phyloP scores from a whole-genome alignment of 2,888 invertebrate species.

The Dicranocentrus wangi region DNA sequence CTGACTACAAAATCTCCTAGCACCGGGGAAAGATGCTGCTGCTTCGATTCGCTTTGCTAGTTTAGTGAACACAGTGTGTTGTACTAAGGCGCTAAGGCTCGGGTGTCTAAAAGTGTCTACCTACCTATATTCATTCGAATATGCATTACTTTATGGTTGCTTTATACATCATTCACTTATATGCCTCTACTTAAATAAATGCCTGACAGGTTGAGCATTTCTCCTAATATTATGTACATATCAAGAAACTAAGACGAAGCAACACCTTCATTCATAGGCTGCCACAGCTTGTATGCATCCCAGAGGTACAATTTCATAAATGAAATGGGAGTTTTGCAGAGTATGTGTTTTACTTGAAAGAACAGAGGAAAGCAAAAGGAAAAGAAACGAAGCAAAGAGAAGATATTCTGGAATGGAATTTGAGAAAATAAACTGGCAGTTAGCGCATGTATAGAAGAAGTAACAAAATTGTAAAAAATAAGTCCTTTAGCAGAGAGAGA shows the following conservation, averaged over 20 bases:
- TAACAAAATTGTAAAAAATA: not conserved
- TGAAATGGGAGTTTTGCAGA: constrained; percentile 43
- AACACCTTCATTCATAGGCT: constrained; percentile 10
- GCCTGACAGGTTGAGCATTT: too few relatives aligned
- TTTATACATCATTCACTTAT: too few relatives aligned
- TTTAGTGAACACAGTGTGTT: too few relatives aligned
- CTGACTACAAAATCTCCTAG: constrained; percentile 37
- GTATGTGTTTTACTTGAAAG: not conserved
- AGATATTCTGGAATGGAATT: not conserved
- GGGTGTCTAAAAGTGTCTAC: too few relatives aligned
- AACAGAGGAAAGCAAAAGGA: not conserved
- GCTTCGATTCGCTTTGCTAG: too few relatives aligned
- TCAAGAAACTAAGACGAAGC: too few relatives aligned
- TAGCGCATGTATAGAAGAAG: too few relatives aligned
- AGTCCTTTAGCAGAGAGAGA: not conserved
- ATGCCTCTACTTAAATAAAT: too few relatives aligned
- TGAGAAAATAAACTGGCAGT: not conserved
- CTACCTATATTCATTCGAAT: too few relatives aligned
- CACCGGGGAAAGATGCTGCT: constrained; percentile 32
- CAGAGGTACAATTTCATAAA: constrained; percentile 59
- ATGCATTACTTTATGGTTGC: too few relatives aligned
- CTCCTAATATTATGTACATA: too few relatives aligned
- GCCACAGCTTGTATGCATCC: constrained; percentile 30
- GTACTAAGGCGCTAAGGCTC: too few relatives aligned
- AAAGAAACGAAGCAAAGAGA: constrained; percentile 4